Percentiles rank a stretch among this genome's conserved stretches.
phyloP scores from a whole-genome alignment of 2,888 invertebrate genomes.

The Capitulum mitella region DNA sequence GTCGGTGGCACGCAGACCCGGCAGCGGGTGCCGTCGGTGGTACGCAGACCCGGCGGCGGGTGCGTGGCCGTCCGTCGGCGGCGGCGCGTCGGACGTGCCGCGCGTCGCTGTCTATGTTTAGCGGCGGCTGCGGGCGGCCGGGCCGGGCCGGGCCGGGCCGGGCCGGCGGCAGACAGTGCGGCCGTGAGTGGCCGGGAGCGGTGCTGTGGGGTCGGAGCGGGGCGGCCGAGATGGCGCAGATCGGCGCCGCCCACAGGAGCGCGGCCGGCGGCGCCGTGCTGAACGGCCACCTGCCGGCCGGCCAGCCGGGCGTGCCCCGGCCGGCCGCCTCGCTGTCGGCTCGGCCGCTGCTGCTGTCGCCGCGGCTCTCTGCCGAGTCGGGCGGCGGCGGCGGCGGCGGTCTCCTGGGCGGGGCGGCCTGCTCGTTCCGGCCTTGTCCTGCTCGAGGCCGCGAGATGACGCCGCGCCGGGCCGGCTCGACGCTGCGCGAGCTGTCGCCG shows the following conservation, averaged over 20 bases:
- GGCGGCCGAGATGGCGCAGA: not conserved
- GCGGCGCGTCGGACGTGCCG: not conserved
- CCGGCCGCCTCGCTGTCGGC: conserved; percentile 7
- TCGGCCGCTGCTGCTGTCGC: conserved; percentile 26
- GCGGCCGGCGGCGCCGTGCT: not conserved
- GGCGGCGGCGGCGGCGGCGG: conserved; percentile 43
- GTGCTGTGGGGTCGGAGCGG: not conserved
- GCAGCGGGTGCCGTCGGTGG: not conserved
- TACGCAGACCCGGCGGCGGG: not conserved
- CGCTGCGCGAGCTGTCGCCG: conserved; percentile 48
- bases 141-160: not conserved
- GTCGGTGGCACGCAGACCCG: not conserved
- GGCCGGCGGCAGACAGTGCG: not conserved
- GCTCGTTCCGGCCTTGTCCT: conserved; percentile 40
- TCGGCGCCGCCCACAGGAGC: not conserved
- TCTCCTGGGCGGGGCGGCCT: conserved; percentile 56
- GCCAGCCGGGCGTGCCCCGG: conserved; percentile 21
- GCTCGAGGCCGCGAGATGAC: conserved; percentile 49
- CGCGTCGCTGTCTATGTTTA: conserved; percentile 9
- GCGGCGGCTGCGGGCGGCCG: not conserved
- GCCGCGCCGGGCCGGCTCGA: not conserved
- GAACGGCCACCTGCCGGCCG: not conserved
- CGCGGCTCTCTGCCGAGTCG: conserved; percentile 50
- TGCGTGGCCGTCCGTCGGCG: not conserved
- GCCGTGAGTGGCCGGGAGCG: not conserved